Conservation (phyloP, 2,797 vertebrate genomes). For the Chanos chanos region DNA sequence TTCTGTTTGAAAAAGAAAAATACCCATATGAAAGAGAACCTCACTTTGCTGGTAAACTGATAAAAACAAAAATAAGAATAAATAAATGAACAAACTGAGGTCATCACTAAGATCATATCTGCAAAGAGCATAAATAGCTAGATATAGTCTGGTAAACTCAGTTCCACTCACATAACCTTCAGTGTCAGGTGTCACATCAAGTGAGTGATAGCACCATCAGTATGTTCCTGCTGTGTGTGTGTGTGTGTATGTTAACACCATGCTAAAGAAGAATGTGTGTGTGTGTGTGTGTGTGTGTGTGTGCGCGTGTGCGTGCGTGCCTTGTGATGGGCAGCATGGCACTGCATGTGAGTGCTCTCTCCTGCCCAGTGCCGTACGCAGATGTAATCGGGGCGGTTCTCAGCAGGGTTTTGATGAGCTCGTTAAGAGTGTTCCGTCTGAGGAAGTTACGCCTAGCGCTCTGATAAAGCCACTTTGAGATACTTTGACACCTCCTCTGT, state of each 20-base stretch:
- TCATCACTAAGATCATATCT: too few species aligned
- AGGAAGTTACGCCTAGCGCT: conserved; percentile 44
- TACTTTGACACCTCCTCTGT: conserved; percentile 43
- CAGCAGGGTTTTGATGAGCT: conserved; percentile 51
- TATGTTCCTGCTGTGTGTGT: not conserved
- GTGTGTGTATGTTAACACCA: not conserved
- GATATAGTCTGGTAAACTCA: too few species aligned
- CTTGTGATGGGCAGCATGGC: conserved; percentile 44
- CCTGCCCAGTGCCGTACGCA: conserved; percentile 41
- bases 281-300: conserved; percentile 6
- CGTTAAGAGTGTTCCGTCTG: conserved; percentile 54
- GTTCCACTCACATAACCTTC: too few species aligned
- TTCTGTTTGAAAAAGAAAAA: too few species aligned
- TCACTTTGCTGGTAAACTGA: too few species aligned
- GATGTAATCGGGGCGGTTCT: conserved; percentile 51
- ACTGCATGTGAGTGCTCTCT: conserved; percentile 33
- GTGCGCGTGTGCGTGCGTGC: conserved; percentile 21
- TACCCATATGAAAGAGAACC: too few species aligned
- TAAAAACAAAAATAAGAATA: too few species aligned
- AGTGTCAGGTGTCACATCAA: too few species aligned
- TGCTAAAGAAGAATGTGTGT: conserved; percentile 12
- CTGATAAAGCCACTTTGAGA: conserved; percentile 43
- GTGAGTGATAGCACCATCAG: not conserved
- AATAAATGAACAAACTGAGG: too few species aligned
- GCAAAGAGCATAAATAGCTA: too few species aligned